These are phyloP conservation scores for Nineta flava DNA, from an alignment of 2,888 invertebrate species.

Conservation along the genomic window DNA sequence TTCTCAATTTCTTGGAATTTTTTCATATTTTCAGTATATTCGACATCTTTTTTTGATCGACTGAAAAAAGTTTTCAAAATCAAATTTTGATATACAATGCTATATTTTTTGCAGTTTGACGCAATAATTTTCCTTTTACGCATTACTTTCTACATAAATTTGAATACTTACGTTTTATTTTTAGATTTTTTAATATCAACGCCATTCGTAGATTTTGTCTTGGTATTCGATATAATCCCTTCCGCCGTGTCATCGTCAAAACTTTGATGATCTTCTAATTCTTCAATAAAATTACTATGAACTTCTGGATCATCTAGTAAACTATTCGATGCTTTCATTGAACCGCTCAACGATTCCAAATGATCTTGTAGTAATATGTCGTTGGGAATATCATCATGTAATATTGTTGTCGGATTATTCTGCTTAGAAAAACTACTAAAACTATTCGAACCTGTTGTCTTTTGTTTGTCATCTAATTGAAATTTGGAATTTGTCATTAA, in stretches of 20 bases:
- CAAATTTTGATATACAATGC: slow-evolving; percentile 26
- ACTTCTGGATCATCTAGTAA: slow-evolving; percentile 22
- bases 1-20: background rate
- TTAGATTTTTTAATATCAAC: background rate
- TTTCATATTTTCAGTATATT: background rate
- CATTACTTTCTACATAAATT: slow-evolving; percentile 24
- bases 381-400: too few relatives aligned
- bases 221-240: too few relatives aligned
- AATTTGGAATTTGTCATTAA: too few relatives aligned
- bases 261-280: slow-evolving; percentile 19
- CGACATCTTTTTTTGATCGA: slow-evolving; percentile 21
- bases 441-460: too few relatives aligned
- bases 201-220: too few relatives aligned
- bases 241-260: too few relatives aligned
- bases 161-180: slow-evolving; percentile 25
- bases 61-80: slow-evolving; percentile 26
- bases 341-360: too few relatives aligned
- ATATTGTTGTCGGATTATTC: too few relatives aligned
- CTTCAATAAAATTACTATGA: slow-evolving; percentile 29
- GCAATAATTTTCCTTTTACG: slow-evolving; percentile 17
- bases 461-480: too few relatives aligned
- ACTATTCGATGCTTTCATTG: too few relatives aligned
- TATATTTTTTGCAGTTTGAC: slow-evolving; percentile 29
- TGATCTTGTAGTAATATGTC: too few relatives aligned
- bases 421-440: too few relatives aligned